phyloP scores from a whole-genome alignment of 1,140 invertebrate genomes.

The Condylostylus longicornis region DNA sequence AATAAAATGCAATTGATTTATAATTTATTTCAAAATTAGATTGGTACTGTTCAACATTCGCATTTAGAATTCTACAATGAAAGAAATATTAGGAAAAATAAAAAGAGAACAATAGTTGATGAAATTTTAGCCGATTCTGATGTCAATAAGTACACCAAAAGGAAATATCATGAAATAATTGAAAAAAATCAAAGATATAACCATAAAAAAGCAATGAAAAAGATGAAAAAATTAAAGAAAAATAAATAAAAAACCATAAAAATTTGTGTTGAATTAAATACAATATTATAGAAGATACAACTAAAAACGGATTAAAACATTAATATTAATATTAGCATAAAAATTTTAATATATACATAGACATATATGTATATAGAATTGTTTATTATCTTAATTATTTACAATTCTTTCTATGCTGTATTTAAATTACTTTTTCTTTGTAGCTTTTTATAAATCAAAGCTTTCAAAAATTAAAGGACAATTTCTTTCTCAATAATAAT shows the following conservation, averaged over 20 bases:
- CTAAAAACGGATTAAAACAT: no score
- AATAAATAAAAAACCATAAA: constrained; percentile 19
- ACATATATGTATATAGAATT: no score
- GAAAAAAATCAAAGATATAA: constrained; percentile 47
- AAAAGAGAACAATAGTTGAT: constrained; percentile 80
- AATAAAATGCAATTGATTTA: constrained; percentile 1
- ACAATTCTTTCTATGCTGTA: no score
- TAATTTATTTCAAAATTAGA: constrained; percentile 32
- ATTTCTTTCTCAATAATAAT: no score
- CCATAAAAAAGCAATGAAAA: constrained; percentile 21
- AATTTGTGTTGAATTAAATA: background rate
- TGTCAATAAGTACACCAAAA: constrained; percentile 72
- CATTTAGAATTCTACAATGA: constrained; percentile 56
- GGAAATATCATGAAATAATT: constrained; percentile 65
- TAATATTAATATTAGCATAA: no score
- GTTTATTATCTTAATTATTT: no score
- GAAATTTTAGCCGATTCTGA: constrained; percentile 80
- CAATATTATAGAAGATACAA: no score
- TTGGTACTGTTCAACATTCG: constrained; percentile 59
- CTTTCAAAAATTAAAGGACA: no score
- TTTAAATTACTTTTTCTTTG: no score
- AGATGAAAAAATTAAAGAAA: constrained; percentile 29
- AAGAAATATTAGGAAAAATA: constrained; percentile 67
- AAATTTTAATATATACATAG: no score
- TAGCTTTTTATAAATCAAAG: no score